Evolutionary conservation across 2,888 invertebrate species (phyloP).

Genomic region (Apomyelois bistriatella): DNA sequence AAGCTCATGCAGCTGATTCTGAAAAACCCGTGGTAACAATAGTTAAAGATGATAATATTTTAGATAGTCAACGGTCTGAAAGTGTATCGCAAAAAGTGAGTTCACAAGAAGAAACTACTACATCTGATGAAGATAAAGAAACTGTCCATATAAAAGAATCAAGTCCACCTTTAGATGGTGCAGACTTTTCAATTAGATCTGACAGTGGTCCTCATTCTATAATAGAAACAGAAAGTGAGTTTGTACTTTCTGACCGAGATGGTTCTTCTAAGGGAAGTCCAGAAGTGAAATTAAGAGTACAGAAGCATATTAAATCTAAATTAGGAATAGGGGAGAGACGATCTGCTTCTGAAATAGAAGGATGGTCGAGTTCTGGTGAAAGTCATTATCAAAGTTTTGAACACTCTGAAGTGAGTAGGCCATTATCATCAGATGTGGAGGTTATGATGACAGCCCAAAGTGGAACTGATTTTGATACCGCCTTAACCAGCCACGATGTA

Average conservation of each 20-base stretch:
- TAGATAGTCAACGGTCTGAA: slow-evolving; percentile 65
- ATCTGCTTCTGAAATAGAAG: slow-evolving; percentile 89
- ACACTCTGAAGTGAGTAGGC: slow-evolving; percentile 86
- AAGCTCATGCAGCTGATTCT: slow-evolving; percentile 66
- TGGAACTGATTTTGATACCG: slow-evolving; percentile 93
- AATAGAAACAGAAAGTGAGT: slow-evolving; percentile 73
- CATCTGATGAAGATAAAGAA: slow-evolving; percentile 79
- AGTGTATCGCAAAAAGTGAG: slow-evolving; percentile 58
- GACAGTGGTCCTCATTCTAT: slow-evolving; percentile 77
- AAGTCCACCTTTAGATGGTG: slow-evolving; percentile 60
- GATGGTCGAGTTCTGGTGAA: slow-evolving; percentile 92
- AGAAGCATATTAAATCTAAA: slow-evolving; percentile 72
- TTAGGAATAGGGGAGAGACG: slow-evolving; percentile 81
- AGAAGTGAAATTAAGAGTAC: slow-evolving; percentile 64
- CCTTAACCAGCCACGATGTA: slow-evolving; percentile 88
- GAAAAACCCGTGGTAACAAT: slow-evolving; percentile 39
- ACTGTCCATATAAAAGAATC: slow-evolving; percentile 65
- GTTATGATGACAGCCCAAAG: slow-evolving; percentile 86
- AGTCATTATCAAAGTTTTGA: slow-evolving; percentile 95
- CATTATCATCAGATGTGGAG: slow-evolving; percentile 92
- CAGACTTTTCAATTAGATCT: slow-evolving; percentile 62
- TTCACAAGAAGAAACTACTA: slow-evolving; percentile 65
- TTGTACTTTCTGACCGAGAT: slow-evolving; percentile 63
- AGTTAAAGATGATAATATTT: slow-evolving; percentile 40
- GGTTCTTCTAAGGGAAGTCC: slow-evolving; percentile 70